Conservation (phyloP, 2,888 invertebrate species). For the Miltochrista miniata region DNA sequence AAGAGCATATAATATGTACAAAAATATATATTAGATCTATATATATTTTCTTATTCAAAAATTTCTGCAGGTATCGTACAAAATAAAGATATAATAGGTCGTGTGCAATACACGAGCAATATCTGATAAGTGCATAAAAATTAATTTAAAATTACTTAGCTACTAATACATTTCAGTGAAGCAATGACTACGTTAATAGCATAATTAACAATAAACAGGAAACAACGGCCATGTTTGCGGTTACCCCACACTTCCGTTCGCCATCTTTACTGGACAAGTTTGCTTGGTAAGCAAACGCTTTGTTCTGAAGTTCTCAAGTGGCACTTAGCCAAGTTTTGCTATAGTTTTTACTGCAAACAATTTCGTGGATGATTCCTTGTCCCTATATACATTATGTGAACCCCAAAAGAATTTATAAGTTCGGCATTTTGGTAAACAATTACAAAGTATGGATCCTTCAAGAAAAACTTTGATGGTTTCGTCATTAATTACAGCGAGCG, state of each 20-base stretch:
- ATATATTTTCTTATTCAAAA: too few species aligned
- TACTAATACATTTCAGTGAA: too few species aligned
- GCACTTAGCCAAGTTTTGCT: constrained; percentile 34
- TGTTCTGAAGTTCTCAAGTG: constrained; percentile 41
- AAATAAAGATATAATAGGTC: too few species aligned
- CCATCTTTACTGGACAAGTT: constrained; percentile 43
- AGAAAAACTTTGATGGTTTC: background rate
- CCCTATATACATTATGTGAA: background rate
- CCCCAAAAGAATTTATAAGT: constrained; percentile 1
- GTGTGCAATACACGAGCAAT: too few species aligned
- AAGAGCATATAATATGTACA: too few species aligned
- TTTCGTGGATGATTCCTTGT: constrained; percentile 7
- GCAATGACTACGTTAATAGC: constrained; percentile 28
- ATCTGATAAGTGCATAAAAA: too few species aligned
- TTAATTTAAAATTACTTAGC: too few species aligned
- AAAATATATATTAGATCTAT: too few species aligned
- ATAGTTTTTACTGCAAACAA: constrained; percentile 33
- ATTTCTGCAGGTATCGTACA: too few species aligned
- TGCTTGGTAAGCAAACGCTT: constrained; percentile 39
- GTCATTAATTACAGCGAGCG: background rate
- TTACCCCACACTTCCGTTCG: constrained; percentile 36
- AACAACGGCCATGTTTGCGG: constrained; percentile 41
- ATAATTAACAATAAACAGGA: constrained; percentile 31
- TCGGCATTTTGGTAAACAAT: background rate
- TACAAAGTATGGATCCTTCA: background rate